Evolutionary conservation across 2,888 invertebrate genomes (phyloP), one percentile per base, ranked within the genome.

Genomic region (Geotrupes spiniger): DNA sequence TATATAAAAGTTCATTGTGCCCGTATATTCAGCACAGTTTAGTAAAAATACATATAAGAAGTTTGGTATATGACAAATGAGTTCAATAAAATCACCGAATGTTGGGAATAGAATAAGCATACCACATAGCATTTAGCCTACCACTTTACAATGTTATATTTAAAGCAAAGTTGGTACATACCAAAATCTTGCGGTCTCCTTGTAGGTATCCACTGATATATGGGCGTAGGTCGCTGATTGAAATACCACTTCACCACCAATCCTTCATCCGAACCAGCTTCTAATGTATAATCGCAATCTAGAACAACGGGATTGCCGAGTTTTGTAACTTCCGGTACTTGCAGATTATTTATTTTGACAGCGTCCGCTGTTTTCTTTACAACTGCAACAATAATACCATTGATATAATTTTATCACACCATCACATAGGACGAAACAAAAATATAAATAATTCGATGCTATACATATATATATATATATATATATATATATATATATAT

Each of bases 181-280:
- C 80, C 80, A 40, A 71, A 63, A 48, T 70, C 75, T 58, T 71
- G 70, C 2, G 77, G 77, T 58, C 69, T 72, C 39, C 60, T 62
- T 61, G 72, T 69, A 5, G 76, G 76, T 51, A 81, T 80, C 81
- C 81, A 81, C 61, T 80, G 80, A 66, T 81, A 81, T 40, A 81
- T 75, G 4, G 76, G 77, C 41, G 69, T 63, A 27, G 62, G 60
- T 45, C 57, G 59, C 38, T 67, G 65, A 56, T 77, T 74, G 62
- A 78, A 78, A 63, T 73, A 81, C 81, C 81, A 81, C 63, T 80
- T 80, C 41, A 81, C 75, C 8, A 79, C 78, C 15, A 81, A 68
- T n/a, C 77, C 78, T 41, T 72, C 70, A 25, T 62, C 52, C 3
- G 68, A 67, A 36, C 51, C 49, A 43, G 60, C 64, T 40, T 74